Percentiles rank a stretch among this genome's conserved stretches.
Conservation (phyloP, 2,888 invertebrate genomes). For the Clunio marinus region DNA sequence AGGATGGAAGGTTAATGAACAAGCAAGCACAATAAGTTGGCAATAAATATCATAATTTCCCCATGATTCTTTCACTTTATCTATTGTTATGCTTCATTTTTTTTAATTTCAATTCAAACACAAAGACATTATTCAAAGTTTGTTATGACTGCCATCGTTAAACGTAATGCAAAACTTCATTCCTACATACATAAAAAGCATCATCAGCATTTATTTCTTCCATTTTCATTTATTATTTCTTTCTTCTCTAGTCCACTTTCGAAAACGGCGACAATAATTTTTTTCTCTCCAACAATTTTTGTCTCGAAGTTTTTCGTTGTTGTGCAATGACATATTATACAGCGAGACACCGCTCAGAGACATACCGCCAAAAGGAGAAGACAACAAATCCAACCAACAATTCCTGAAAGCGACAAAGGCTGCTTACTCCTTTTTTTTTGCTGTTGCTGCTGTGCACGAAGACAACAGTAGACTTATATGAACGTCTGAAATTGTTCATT, state of each 20-base stretch:
- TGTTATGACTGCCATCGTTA: no score
- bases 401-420: not conserved
- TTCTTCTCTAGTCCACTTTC: not conserved
- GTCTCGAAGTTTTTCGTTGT: not conserved
- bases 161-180: no score
- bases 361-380: not conserved
- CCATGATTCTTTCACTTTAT: no score
- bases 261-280: not conserved
- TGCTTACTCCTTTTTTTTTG: not conserved
- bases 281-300: not conserved
- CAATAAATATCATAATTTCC: no score
- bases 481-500: not conserved
- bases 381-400: not conserved
- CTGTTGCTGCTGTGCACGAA: not conserved
- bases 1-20: no score
- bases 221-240: not conserved
- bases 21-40: no score
- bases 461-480: not conserved
- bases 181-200: no score
- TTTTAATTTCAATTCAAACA: no score
- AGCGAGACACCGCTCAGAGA: not conserved
- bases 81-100: no score
- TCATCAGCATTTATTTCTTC: not conserved
- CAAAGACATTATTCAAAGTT: no score
- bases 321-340: not conserved